Base-by-base conservation (phyloP, 2,113 vertebrate species). In the Malaclemys terrapin region DNA sequence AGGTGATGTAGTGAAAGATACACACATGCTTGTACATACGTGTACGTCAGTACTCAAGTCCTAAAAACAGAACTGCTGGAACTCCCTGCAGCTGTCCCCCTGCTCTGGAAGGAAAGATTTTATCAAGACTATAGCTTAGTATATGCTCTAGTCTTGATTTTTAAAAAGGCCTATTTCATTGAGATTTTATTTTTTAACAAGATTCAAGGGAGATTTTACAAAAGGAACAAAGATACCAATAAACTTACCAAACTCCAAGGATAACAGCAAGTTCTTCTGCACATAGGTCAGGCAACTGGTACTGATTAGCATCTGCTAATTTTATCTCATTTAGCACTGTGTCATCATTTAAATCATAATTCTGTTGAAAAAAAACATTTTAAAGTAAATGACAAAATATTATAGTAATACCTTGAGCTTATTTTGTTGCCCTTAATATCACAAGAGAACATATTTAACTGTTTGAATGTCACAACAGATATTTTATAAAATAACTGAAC, bases 181-280 rank as follows among this genome's bases (percentile, higher is more conserved):
- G 69, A 4, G 5, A 59, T 10, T 90, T 91, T 9, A 54, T 91
- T 76, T 72, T 72, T 35, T 65, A 69, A 20, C 45, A 87, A 62
- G 38, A 90, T 80, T 94, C 45, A 84, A 5, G 6, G 8, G 50
- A 4, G 13, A 11, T 35, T 2, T 27, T 20, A 54, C 49, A 50
- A 76, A n/a, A 56, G 47, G 42, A 88, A 47, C 57, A 72, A 82
- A 89, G 4, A 12, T n/a, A 76, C 47, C 42, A 92, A 91, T 8
- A 52, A 85, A 96, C 98, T 98, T 97, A 99, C 99, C 99, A 99
- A 94, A 99, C 80, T 59, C 98, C 99, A 94, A 99, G 99, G 89
- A 99, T 98, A 91, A 99, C 98, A 29, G 99, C 99, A 96, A 99
- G 99, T 95, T 99, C 99, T 95, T 99, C 99, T 2, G 99, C 99